phyloP scores from a whole-genome alignment of 2,888 invertebrate genomes.

The Lithophane ornitopus region DNA sequence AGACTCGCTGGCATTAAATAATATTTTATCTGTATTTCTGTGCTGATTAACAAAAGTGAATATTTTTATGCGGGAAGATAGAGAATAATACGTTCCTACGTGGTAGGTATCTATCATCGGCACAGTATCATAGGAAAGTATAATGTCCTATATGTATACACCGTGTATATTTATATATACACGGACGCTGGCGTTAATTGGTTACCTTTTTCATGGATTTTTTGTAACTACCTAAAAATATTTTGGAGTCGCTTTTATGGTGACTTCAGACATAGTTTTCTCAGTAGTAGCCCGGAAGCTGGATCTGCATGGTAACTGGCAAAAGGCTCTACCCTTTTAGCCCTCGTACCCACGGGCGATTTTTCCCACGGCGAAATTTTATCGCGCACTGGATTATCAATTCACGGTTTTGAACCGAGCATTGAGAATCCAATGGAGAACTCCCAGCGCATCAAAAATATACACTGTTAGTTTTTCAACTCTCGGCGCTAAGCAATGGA shows the following conservation, averaged over 20 bases:
- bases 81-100: background rate
- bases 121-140: background rate
- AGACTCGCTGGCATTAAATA: conserved; percentile 10
- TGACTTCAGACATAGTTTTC: too few relatives aligned
- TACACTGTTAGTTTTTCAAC: too few relatives aligned
- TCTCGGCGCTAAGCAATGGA: too few relatives aligned
- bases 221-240: background rate
- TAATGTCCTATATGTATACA: background rate
- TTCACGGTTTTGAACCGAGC: too few relatives aligned
- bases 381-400: too few relatives aligned
- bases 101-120: background rate
- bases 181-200: too few relatives aligned
- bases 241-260: background rate
- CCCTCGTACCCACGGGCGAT: too few relatives aligned
- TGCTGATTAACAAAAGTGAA: background rate
- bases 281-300: background rate
- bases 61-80: conserved; percentile 5
- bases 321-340: too few relatives aligned
- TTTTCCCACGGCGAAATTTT: too few relatives aligned
- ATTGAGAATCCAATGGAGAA: too few relatives aligned
- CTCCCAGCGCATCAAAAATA: too few relatives aligned
- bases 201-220: background rate
- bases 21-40: conserved; percentile 23
- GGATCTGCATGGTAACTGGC: background rate
- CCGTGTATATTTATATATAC: too few relatives aligned